phyloP scores from a whole-genome alignment of 2,888 invertebrate genomes.

The Drosophila kanekoi region DNA sequence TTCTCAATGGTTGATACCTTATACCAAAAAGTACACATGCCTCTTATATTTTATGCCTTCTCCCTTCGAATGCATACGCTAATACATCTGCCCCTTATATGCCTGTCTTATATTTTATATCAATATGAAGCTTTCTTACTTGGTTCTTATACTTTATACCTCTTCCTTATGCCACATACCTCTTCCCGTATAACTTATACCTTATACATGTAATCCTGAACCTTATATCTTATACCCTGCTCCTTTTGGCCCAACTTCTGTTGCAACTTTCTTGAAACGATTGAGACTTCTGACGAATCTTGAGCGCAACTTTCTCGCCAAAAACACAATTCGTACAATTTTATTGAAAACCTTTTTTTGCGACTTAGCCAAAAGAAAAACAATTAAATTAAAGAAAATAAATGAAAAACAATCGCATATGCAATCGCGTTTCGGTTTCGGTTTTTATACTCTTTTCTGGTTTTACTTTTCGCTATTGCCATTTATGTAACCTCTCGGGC shows the following conservation, averaged over 20 bases:
- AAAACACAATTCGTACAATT: neutral
- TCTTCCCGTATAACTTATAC: neutral
- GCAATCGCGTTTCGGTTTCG: slow-evolving; percentile 31
- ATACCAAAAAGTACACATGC: neutral
- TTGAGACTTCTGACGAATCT: slow-evolving; percentile 23
- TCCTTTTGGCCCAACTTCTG: no score
- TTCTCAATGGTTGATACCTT: neutral
- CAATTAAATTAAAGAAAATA: slow-evolving; percentile 2
- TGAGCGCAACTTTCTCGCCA: slow-evolving; percentile 30
- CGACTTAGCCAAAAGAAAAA: neutral
- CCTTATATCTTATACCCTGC: no score
- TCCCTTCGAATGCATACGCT: no score
- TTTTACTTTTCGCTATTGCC: slow-evolving; percentile 38
- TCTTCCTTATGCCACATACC: neutral
- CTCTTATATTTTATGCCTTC: neutral
- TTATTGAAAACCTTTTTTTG: slow-evolving; percentile 12
- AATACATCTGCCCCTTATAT: neutral
- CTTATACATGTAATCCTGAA: neutral
- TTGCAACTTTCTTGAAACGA: slow-evolving; percentile 18
- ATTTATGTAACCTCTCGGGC: slow-evolving; percentile 51
- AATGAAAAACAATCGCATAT: slow-evolving; percentile 38
- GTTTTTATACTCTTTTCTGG: slow-evolving; percentile 23
- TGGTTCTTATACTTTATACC: neutral
- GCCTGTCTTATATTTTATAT: neutral
- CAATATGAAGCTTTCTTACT: no score